A percentile compares a stretch with the other conserved stretches of the same genome.
Evolutionary conservation across 2,888 invertebrate species (phyloP).

Genomic region (Euplexia lucipara): DNA sequence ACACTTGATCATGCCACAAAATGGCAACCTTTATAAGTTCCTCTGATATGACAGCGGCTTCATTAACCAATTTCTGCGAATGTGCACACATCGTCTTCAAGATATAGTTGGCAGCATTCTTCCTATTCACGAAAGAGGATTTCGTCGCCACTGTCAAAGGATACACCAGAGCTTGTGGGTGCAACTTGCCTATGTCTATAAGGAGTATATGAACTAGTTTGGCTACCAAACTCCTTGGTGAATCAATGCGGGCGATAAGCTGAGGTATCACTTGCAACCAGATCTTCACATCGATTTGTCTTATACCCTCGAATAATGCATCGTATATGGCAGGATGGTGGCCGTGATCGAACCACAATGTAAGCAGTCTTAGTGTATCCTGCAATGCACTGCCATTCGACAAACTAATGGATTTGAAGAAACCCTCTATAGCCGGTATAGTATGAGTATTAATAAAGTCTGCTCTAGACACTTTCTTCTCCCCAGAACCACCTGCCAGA

Average conservation of each 20-base stretch:
- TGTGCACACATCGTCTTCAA: constrained; percentile 98
- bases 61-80: constrained; percentile 97
- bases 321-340: constrained; percentile 98
- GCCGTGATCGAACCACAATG: constrained; percentile 99
- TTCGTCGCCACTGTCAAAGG: constrained; percentile 99
- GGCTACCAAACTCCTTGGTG: constrained; percentile 96
- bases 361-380: constrained; percentile 98
- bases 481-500: constrained; percentile 83
- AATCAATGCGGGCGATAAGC: constrained; percentile 99
- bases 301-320: constrained; percentile 97
- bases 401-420: constrained; percentile 98
- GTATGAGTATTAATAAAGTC: constrained; percentile 92
- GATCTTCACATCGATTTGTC: constrained; percentile 98
- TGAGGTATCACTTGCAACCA: constrained; percentile 99
- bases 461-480: constrained; percentile 84
- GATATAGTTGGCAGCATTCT: constrained; percentile 98
- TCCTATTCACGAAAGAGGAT: constrained; percentile 95
- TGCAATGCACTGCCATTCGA: constrained; percentile 98
- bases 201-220: constrained; percentile 97
- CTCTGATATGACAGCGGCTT: constrained; percentile 98
- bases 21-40: constrained; percentile 99
- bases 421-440: constrained; percentile 98
- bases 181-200: constrained; percentile 98
- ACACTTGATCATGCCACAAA: constrained; percentile 98
- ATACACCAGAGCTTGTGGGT: constrained; percentile 99